Conservation (phyloP, 2,797 vertebrate genomes). For the Ctenochaetus hawaiiensis region DNA sequence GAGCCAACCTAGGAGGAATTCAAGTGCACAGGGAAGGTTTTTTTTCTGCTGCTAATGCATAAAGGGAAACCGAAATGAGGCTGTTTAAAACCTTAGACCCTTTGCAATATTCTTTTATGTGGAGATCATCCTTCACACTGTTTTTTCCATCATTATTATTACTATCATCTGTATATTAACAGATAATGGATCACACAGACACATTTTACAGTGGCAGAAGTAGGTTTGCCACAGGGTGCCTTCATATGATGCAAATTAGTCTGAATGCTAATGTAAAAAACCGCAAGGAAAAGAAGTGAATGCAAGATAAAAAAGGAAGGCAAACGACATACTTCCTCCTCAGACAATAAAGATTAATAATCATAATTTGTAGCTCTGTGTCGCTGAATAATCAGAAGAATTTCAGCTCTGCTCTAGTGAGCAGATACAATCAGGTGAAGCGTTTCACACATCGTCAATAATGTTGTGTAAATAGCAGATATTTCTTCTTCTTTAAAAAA, state of each 20-base stretch:
- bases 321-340: neutral
- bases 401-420: neutral
- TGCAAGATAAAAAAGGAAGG: neutral
- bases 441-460: neutral
- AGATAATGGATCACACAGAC: neutral
- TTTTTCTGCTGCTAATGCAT: conserved; percentile 2
- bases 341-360: conserved; percentile 7
- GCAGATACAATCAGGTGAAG: neutral
- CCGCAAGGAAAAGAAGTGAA: neutral
- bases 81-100: neutral
- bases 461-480: neutral
- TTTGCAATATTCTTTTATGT: conserved; percentile 13
- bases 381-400: neutral
- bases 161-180: neutral
- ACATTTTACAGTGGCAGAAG: conserved; percentile 23
- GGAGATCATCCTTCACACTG: conserved; percentile 4
- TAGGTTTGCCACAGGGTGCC: conserved; percentile 3
- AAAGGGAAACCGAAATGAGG: conserved; percentile 24
- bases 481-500: too few relatives aligned
- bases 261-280: conserved; percentile 12
- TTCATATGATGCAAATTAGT: conserved; percentile 21
- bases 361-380: neutral
- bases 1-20: conserved; percentile 36
- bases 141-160: conserved; percentile 30
- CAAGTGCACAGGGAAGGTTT: neutral